Evolutionary conservation across 2,797 vertebrate species (phyloP).

Genomic region (Pitangus sulphuratus): DNA sequence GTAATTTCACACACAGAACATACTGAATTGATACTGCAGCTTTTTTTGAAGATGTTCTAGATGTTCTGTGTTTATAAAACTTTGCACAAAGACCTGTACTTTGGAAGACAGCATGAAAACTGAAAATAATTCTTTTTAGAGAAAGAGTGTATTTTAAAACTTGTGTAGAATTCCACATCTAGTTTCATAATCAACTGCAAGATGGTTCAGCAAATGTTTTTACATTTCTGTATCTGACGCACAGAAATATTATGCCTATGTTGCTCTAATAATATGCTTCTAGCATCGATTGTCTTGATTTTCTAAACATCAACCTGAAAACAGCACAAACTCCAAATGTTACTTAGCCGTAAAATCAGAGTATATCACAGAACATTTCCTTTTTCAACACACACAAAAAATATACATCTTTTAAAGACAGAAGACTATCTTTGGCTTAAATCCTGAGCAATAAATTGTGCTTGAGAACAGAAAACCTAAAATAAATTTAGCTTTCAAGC

Average conservation of each 20-base stretch:
- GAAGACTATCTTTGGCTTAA: background rate
- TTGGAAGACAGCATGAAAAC: background rate
- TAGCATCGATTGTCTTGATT: background rate
- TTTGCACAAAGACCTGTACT: background rate
- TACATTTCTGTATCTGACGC: background rate
- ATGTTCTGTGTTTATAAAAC: background rate
- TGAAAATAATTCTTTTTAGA: background rate
- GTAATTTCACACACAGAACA: background rate
- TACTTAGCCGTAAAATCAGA: constrained; percentile 24
- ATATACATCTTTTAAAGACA: background rate
- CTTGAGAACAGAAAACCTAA: background rate
- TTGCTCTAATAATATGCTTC: background rate
- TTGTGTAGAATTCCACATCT: background rate
- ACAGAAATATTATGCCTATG: constrained; percentile 21
- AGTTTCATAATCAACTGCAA: accelerated
- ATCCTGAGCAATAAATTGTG: background rate
- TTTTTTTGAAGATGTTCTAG: background rate
- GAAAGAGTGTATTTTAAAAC: background rate
- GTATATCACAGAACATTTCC: background rate
- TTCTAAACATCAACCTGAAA: constrained; percentile 3
- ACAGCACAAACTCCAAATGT: constrained; percentile 6
- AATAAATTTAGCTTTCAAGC: constrained; percentile 1
- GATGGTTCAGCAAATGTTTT: background rate
- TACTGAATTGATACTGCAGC: background rate
- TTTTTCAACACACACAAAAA: background rate